These are phyloP conservation scores for Ceyx margarethae DNA, from an alignment of 2,113 vertebrate genomes.

Conservation along the genomic window DNA sequence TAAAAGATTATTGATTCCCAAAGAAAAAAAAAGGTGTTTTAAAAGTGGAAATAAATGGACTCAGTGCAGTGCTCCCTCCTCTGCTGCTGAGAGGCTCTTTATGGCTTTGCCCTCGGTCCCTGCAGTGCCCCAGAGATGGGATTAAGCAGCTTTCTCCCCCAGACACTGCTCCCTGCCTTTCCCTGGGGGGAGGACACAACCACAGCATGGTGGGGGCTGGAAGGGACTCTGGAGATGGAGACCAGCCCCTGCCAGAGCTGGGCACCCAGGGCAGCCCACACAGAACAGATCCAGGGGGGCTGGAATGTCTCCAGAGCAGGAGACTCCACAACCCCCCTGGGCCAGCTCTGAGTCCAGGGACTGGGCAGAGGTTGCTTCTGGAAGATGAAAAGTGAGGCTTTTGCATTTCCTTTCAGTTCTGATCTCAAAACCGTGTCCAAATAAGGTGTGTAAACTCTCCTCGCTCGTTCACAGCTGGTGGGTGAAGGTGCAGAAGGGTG, in stretches of 20 bases:
- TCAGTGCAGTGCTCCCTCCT: background rate
- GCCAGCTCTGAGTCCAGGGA: background rate
- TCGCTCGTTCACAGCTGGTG: rapidly evolving
- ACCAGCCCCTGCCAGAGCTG: no score
- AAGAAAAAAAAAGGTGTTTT: conserved; percentile 19
- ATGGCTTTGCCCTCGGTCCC: background rate
- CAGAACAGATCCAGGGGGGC: no score
- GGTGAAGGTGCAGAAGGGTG: background rate
- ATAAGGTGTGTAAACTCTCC: rapidly evolving
- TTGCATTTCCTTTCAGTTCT: background rate
- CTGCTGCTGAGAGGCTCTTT: background rate
- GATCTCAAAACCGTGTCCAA: background rate
- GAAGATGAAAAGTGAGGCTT: rapidly evolving
- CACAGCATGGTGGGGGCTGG: no score
- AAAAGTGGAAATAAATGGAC: background rate
- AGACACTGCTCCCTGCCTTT: background rate
- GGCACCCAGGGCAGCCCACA: no score
- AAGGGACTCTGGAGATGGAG: no score
- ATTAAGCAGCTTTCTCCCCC: background rate
- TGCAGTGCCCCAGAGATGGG: background rate
- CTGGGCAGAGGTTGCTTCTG: background rate
- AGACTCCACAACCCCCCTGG: no score
- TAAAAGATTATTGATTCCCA: conserved; percentile 48
- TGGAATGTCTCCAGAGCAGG: no score
- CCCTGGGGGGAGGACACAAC: no score